phyloP scores from a whole-genome alignment of 2,888 invertebrate genomes.

The Oxyscelio sp. region DNA sequence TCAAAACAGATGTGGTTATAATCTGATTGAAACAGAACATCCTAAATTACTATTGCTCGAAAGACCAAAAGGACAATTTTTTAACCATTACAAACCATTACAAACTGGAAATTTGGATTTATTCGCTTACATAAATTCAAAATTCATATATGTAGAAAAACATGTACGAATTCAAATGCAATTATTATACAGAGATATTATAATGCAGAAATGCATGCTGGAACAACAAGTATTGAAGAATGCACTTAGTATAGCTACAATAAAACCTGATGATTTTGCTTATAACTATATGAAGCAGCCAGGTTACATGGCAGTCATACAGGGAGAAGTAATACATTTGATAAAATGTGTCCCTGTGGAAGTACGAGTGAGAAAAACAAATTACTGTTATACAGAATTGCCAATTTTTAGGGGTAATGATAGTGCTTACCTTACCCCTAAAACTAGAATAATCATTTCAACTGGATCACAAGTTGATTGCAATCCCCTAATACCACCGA shows the following conservation, averaged over 20 bases:
- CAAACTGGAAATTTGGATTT: constrained; percentile 58
- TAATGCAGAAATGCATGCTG: constrained; percentile 75
- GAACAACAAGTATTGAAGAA: constrained; percentile 78
- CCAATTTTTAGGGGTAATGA: constrained; percentile 9
- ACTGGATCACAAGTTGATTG: background rate
- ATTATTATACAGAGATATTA: constrained; percentile 69
- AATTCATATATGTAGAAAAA: constrained; percentile 79
- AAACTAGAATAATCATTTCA: constrained; percentile 39
- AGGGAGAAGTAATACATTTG: constrained; percentile 79
- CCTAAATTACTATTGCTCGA: background rate
- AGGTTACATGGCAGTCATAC: constrained; percentile 76
- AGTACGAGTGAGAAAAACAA: constrained; percentile 61
- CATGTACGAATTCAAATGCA: constrained; percentile 71
- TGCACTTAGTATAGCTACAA: constrained; percentile 74
- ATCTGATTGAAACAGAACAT: background rate
- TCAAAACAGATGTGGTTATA: background rate
- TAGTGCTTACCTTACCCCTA: constrained; percentile 72
- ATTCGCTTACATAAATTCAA: constrained; percentile 74
- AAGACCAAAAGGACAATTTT: background rate
- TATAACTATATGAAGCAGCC: constrained; percentile 73
- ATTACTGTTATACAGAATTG: constrained; percentile 68
- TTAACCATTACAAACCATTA: background rate
- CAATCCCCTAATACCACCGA: background rate
- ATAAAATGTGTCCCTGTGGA: constrained; percentile 77
- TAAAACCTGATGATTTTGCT: constrained; percentile 77